Percentiles rank a stretch among this genome's conserved stretches.
These are phyloP conservation scores for Corythoichthys haematopterus DNA, from an alignment of 2,113 vertebrate genomes.

Conservation along the genomic window DNA sequence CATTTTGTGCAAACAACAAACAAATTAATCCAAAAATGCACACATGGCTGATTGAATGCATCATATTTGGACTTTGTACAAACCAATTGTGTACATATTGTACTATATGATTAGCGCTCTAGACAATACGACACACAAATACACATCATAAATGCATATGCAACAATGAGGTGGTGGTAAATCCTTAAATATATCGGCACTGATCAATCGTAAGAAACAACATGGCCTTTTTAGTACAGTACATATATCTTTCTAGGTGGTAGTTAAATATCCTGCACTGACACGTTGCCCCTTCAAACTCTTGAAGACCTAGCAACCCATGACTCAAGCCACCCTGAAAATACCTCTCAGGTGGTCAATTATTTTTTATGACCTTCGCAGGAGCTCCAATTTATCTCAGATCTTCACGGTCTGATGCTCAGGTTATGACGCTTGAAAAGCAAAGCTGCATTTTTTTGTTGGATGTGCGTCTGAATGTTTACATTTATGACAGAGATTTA, in stretches of 20 bases:
- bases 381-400: conserved; percentile 40
- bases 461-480: conserved; percentile 2
- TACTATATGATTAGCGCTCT: not conserved
- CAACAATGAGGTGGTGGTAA: conserved; percentile 34
- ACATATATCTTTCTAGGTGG: not conserved
- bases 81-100: not conserved
- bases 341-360: conserved; percentile 19
- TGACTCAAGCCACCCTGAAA: not conserved
- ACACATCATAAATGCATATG: conserved; percentile 14
- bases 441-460: not conserved
- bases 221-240: not conserved
- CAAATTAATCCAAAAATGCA: not conserved
- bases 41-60: too few relatives aligned
- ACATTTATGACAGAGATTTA: not conserved
- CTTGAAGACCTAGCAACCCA: not conserved
- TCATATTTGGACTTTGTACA: too few relatives aligned
- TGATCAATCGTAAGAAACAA: conserved; percentile 23
- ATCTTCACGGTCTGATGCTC: conserved; percentile 51
- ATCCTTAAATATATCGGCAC: conserved; percentile 17
- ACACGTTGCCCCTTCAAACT: not conserved
- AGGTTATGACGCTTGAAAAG: conserved; percentile 17
- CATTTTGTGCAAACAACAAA: conserved; percentile 14
- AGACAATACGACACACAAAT: not conserved
- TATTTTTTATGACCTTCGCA: conserved; percentile 23
- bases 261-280: not conserved